Base-by-base conservation (phyloP, 2,888 invertebrate genomes). In the Litoditis marina region DNA sequence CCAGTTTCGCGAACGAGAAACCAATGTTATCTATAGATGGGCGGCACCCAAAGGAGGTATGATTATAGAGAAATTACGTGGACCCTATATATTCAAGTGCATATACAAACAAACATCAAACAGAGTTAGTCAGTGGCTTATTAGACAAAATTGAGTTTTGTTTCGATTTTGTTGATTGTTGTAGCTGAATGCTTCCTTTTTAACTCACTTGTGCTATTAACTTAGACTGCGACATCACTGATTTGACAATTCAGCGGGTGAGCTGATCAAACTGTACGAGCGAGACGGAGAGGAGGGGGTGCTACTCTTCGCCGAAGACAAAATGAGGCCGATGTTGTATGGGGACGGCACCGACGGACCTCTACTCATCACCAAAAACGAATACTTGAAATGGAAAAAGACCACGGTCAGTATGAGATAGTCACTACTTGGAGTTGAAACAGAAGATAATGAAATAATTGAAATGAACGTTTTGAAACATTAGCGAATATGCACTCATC, bases 371-470 rank as follows among this genome's bases (percentile, higher is more conserved):
- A 77, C 77, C 25, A 87, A 89, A 8, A 91, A 92, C 67, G 91
- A 92, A 83, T 92, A 93, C 80, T 89, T 90, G 0, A 88, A 91
- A 8, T 88, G 93, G 79, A 91, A 92, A 90, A 79, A 78, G 55
- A 69, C n/a, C n/a, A n/a, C n/a, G n/a, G n/a, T n/a, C n/a, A n/a
- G n/a, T n/a, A n/a, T n/a, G n/a, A n/a, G n/a, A n/a, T n/a, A n/a
- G n/a, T n/a, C n/a, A n/a, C n/a, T n/a, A n/a, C n/a, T n/a, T n/a
- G n/a, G n/a, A n/a, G n/a, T n/a, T n/a, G n/a, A n/a, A n/a, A n/a
- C n/a, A n/a, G n/a, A n/a, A n/a, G n/a, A n/a, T n/a, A n/a, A n/a
- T n/a, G n/a, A n/a, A n/a, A n/a, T n/a, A n/a, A n/a, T n/a, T n/a
- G n/a, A n/a, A n/a, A n/a, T n/a, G n/a, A n/a, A n/a, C n/a, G n/a